Percentiles rank a stretch among this genome's conserved stretches.
Evolutionary conservation across 92 coral and sea anemone genomes (phyloP).

Genomic region (Metridium senile): DNA sequence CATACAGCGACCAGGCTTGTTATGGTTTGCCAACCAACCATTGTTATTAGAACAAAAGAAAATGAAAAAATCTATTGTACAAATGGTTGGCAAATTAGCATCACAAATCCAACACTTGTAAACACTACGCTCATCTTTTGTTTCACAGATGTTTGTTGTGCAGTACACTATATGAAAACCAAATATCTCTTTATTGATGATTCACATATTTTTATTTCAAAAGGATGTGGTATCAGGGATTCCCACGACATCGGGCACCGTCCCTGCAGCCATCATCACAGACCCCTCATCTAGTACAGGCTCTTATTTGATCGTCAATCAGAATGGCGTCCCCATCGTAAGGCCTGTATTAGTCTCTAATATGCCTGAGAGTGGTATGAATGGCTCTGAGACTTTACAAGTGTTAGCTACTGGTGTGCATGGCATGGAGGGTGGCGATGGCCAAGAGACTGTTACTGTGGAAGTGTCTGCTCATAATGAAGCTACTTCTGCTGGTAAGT

Average conservation of each 20-base stretch:
- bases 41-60: too few species aligned
- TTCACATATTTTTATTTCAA: too few species aligned
- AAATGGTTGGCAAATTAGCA: too few species aligned
- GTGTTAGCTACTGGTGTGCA: constrained; percentile 87
- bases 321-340: constrained; percentile 96
- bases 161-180: too few species aligned
- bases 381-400: constrained; percentile 73
- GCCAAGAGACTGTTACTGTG: constrained; percentile 76
- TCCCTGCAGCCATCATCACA: constrained; percentile 93
- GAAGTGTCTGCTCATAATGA: constrained; percentile 66
- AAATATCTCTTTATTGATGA: too few species aligned
- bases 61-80: too few species aligned
- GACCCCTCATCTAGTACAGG: constrained; percentile 95
- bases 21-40: too few species aligned
- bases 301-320: constrained; percentile 93
- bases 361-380: constrained; percentile 71
- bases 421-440: constrained; percentile 66
- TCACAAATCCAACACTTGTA: too few species aligned
- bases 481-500: constrained; percentile 34
- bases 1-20: too few species aligned
- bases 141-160: too few species aligned
- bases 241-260: constrained; percentile 89
- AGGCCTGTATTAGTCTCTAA: constrained; percentile 91
- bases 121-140: too few species aligned
- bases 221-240: constrained; percentile 99